Evolutionary conservation across 2,797 vertebrate species (phyloP), one percentile per base, ranked within the genome.

Genomic region (Synanceia verrucosa): DNA sequence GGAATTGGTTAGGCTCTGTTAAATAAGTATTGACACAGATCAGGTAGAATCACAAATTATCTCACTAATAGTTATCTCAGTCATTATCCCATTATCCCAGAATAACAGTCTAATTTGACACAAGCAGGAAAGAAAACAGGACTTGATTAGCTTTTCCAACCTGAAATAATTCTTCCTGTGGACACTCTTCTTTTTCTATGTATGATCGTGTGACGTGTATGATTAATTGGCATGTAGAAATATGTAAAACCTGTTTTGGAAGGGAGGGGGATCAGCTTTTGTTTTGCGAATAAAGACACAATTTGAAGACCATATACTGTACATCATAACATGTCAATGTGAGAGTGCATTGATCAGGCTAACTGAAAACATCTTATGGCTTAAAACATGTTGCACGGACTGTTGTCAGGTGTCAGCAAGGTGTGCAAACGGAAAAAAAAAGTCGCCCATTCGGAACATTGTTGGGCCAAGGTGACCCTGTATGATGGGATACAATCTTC

Each of bases 1-100:
- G 14, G 59, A 77, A 65, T 46, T 59, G 19, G 2, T 31, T n/a
- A 37, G 24, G 43, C 67, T 36, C 46, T 28, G 57, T 67, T 52
- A 52, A 79, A 70, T 62, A 50, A 63, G 43, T 56, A 66, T 70
- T 26, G 52, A 60, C 44, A 71, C 29, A 44, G 72, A 60, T 76
- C 37, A 59, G 39, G 44, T 50, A 24, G 36, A 60, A 68, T 78
- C 68, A 29, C 29, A 70, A 44, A 58, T 75, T 70, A 80, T 65
- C 34, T 6, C 33, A 28, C 43, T 56, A 19, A 23, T 51, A 65
- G 39, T 70, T 69, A 63, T 60, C 63, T 65, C 43, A 36, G 44
- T 61, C 39, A 65, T 50, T 50, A 26, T n/a, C 14, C 16, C 24
- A 46, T 77, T 57, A 23, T 34, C 21, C n/a, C 26, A 16, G 26